Base-by-base conservation (phyloP, 2,888 invertebrate species). In the Cerceris rybyensis region DNA sequence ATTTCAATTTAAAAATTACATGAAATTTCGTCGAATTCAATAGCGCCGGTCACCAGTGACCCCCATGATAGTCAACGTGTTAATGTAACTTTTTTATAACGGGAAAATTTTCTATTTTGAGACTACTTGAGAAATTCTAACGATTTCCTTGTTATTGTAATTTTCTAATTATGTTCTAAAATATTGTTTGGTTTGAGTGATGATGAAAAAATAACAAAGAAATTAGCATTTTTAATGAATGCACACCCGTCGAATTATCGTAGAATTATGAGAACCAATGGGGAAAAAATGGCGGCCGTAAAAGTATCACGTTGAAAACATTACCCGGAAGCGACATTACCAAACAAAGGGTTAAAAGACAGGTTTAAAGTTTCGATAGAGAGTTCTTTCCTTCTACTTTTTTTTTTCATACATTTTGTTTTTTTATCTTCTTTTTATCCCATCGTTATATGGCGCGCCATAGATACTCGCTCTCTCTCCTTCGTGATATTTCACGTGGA, bases 401-500 rank as follows among this genome's bases (percentile, higher is more conserved):
- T 50, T n/a, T 50, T 43, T 43, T 6, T 43, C 9, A 43, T 50
- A 11, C 50, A 50, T 28, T n/a, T n/a, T 50, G 9, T 2, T 50
- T 46, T 46, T 8, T 46, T 46, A 4, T 50, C 5, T n/a, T 2
- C 46, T 14, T 13, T n/a, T 39, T n/a, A 14, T 43, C 11, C 1
- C 14, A 9, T 42, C 46, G n/a, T 28, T 54, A 13, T 52, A 59
- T 13, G n/a, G 11, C 46, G 52, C 28, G 52, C 39, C 59, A 41
- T 17, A 46, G 11, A 49, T 28, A 28, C 14, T 28, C 28, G 49
- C 17, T 8, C 28, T 16, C 11, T 54, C 11, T 55, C 49, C 61
- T 43, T 39, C 59, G 68, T 72, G 65, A 72, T 79, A 79, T 77
- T 79, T 79, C 72, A 77, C 72, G 72, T 77, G 78, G 65, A 77